Evolutionary conservation across 2,888 invertebrate species (phyloP).

Genomic region (Hetaerina titia): DNA sequence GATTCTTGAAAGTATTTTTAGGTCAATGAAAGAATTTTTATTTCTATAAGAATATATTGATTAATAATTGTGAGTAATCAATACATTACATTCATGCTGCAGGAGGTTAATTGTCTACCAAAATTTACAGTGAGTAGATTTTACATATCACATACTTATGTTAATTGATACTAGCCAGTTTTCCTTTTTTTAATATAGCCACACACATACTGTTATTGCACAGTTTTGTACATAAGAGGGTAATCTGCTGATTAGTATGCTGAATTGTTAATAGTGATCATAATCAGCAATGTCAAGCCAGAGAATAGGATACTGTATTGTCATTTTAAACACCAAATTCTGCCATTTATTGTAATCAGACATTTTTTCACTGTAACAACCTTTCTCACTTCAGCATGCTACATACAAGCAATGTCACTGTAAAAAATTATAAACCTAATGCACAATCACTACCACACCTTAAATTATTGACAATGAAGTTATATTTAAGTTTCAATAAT

Average conservation of each 20-base stretch:
- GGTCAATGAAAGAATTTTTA: no score
- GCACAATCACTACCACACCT: no score
- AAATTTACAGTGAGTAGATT: slow-evolving; percentile 39
- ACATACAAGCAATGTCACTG: no score
- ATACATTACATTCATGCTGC: slow-evolving; percentile 6
- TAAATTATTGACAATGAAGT: no score
- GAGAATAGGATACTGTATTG: no score
- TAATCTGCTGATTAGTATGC: background rate
- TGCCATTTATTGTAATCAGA: no score
- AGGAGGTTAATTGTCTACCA: background rate
- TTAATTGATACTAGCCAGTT: background rate
- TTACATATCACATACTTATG: background rate
- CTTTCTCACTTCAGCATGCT: no score
- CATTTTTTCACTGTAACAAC: no score
- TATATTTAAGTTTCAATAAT: no score
- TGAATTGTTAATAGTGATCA: background rate
- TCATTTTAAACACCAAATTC: no score
- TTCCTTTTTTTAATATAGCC: background rate
- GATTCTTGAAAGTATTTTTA: no score
- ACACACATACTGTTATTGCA: background rate
- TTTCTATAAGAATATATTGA: background rate
- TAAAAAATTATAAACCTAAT: no score
- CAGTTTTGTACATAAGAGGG: background rate
- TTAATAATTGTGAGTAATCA: background rate
- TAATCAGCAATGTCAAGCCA: background rate